phyloP scores from a whole-genome alignment of 2,797 vertebrate genomes.

The Gallinago nigripennis region DNA sequence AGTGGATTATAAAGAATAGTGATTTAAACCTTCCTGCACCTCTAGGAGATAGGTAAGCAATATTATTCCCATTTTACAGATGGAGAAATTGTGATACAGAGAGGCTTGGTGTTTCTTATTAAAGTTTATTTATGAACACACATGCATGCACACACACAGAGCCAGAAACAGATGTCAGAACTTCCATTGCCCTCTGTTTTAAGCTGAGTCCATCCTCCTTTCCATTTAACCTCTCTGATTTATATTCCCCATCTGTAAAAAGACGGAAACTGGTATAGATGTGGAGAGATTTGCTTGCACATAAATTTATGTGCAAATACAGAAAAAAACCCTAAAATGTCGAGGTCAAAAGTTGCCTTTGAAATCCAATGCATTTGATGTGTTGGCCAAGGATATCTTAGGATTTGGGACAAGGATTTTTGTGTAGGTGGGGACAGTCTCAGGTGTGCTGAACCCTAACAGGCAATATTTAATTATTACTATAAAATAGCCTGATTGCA shows the following conservation, averaged over 20 bases:
- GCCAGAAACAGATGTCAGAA: conserved; percentile 24
- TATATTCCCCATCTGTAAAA: conserved; percentile 75
- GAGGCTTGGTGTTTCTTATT: conserved; percentile 52
- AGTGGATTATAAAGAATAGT: conserved; percentile 76
- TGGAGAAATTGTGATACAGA: conserved; percentile 72
- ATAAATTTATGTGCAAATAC: background rate
- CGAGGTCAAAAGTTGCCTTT: background rate
- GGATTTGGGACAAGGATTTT: background rate
- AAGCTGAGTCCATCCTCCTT: conserved; percentile 52
- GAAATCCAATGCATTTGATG: background rate
- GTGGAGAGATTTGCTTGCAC: conserved; percentile 5
- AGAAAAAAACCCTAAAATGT: background rate
- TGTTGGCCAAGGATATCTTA: background rate
- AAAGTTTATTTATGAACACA: conserved; percentile 1
- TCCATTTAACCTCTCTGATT: conserved; percentile 73
- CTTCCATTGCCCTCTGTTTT: conserved; percentile 15
- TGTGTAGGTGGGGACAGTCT: background rate
- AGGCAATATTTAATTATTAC: background rate
- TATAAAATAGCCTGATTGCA: background rate
- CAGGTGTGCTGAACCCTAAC: background rate
- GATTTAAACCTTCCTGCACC: conserved; percentile 72
- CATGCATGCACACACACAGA: conserved; percentile 6
- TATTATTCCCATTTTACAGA: conserved; percentile 74
- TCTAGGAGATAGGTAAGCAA: conserved; percentile 73
- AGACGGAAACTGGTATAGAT: conserved; percentile 30